phyloP scores from a whole-genome alignment of 37 sponge, comb jelly and placozoan species.

The Halichondria panicea region DNA sequence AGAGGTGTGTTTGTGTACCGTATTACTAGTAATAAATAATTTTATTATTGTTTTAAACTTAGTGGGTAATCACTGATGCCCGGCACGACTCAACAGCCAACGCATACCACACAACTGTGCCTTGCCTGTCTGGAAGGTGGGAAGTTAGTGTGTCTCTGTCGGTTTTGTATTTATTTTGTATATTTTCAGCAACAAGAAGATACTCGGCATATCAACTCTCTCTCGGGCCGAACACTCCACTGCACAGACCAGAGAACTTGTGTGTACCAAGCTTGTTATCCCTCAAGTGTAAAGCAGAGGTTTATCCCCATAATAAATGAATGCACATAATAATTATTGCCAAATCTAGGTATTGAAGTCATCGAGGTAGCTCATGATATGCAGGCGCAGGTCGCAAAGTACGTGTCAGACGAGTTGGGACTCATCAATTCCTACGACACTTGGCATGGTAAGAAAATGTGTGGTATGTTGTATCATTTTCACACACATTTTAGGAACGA shows the following conservation, averaged over 20 bases:
- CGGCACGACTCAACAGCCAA: conserved; percentile 11
- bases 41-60: background rate
- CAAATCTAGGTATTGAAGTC: background rate
- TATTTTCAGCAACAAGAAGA: conserved; percentile 16
- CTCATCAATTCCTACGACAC: conserved; percentile 14
- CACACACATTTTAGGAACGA: too few species aligned
- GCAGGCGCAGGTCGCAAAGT: conserved; percentile 5
- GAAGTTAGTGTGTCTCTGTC: background rate
- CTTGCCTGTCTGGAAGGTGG: conserved; percentile 25
- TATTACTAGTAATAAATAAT: background rate
- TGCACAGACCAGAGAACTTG: conserved; percentile 19
- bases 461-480: too few species aligned
- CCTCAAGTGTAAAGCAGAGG: conserved; percentile 6
- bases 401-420: conserved; percentile 3
- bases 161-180: background rate
- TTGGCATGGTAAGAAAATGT: conserved; percentile 51
- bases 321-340: too few species aligned
- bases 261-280: conserved; percentile 20
- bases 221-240: conserved; percentile 7
- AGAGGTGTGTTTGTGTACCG: too few species aligned
- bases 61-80: conserved; percentile 21
- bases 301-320: too few species aligned
- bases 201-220: conserved; percentile 1
- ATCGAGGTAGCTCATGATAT: conserved; percentile 32
- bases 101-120: conserved; percentile 18